A percentile compares a stretch with the other conserved stretches of the same genome.
Conservation (phyloP, 2,888 invertebrate genomes). For the Xylophagus ater region DNA sequence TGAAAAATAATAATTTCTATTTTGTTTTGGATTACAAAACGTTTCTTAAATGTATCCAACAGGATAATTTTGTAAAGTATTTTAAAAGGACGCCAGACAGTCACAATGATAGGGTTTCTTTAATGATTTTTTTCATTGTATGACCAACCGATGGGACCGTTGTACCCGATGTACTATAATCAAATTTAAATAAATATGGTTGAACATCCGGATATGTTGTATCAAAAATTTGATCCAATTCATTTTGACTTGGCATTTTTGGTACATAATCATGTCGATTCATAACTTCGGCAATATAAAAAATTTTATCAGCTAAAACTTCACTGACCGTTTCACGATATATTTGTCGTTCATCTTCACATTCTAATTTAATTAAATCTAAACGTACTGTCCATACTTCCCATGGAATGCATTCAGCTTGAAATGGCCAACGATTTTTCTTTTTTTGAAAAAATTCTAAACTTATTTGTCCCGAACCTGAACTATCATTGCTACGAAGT, state of each 20-base stretch:
- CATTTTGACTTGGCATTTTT: slow-evolving; percentile 85
- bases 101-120: slow-evolving; percentile 71
- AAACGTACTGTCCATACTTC: slow-evolving; percentile 95
- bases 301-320: slow-evolving; percentile 80
- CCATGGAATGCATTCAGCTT: slow-evolving; percentile 91
- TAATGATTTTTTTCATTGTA: slow-evolving; percentile 80
- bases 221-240: slow-evolving; percentile 90
- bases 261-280: slow-evolving; percentile 94
- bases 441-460: slow-evolving; percentile 92
- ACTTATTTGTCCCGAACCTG: slow-evolving; percentile 75
- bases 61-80: too few species aligned
- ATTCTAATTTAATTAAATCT: slow-evolving; percentile 73
- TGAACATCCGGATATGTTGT: slow-evolving; percentile 87
- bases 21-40: too few species aligned
- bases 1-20: too few species aligned
- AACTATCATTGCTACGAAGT: slow-evolving; percentile 58
- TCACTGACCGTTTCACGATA: slow-evolving; percentile 83
- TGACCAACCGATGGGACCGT: slow-evolving; percentile 71
- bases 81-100: too few species aligned
- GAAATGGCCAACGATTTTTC: slow-evolving; percentile 80
- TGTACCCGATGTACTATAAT: slow-evolving; percentile 69
- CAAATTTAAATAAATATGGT: slow-evolving; percentile 91
- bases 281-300: slow-evolving; percentile 90
- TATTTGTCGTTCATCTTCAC: slow-evolving; percentile 76
- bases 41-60: too few species aligned